phyloP scores from a whole-genome alignment of 2,113 vertebrate genomes.

The Etheostoma spectabile region DNA sequence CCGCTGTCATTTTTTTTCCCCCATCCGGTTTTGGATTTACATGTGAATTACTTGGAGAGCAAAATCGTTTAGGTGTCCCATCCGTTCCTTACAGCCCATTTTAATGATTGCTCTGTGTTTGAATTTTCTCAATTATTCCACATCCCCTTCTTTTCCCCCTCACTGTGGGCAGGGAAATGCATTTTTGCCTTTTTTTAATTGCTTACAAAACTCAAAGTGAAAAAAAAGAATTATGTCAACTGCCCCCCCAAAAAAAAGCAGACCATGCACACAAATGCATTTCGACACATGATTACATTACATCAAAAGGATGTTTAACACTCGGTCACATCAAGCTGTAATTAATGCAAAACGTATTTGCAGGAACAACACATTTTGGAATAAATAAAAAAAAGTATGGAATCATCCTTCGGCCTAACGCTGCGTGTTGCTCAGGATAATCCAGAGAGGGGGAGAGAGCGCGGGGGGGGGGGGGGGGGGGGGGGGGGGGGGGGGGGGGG shows the following conservation, averaged over 20 bases:
- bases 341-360: constrained; percentile 78
- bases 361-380: constrained; percentile 67
- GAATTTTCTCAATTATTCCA: constrained; percentile 74
- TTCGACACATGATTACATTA: constrained; percentile 73
- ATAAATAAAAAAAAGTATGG: constrained; percentile 26
- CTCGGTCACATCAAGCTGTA: constrained; percentile 76
- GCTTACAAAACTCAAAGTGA: constrained; percentile 65
- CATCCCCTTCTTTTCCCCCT: constrained; percentile 29
- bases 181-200: constrained; percentile 78
- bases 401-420: constrained; percentile 64
- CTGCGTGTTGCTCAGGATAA: constrained; percentile 70
- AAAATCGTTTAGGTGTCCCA: constrained; percentile 68
- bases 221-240: constrained; percentile 55
- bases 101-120: constrained; percentile 72
- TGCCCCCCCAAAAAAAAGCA: constrained; percentile 60
- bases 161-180: constrained; percentile 68
- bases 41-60: constrained; percentile 64
- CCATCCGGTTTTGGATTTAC: constrained; percentile 55
- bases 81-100: constrained; percentile 71
- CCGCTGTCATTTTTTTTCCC: constrained; percentile 46
- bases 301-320: constrained; percentile 82
- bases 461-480: no score
- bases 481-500: no score
- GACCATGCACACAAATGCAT: constrained; percentile 67
- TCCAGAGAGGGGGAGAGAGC: constrained; percentile 58